A percentile compares a stretch with the other conserved stretches of the same genome.
Conservation (phyloP, 2,797 vertebrate genomes). For the Rhynchonycteris naso region DNA sequence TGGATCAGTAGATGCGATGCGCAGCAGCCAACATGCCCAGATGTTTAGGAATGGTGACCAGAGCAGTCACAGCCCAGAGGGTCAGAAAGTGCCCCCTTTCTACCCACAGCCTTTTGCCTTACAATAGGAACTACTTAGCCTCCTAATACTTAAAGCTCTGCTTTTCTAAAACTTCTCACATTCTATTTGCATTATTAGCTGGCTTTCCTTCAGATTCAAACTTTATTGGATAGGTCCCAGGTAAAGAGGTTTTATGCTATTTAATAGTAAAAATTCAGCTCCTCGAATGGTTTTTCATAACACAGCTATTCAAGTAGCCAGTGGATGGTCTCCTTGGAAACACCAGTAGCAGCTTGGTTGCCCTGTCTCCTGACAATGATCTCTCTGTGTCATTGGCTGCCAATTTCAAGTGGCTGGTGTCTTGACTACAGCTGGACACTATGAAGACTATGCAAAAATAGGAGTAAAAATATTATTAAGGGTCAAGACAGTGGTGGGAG, state of each 20-base stretch:
- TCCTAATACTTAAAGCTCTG: not conserved
- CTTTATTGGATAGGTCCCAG: not conserved
- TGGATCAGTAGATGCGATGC: not conserved
- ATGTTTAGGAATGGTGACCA: not conserved
- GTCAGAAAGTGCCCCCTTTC: not conserved
- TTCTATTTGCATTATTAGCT: not conserved
- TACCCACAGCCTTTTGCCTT: not conserved
- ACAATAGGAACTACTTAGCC: not conserved
- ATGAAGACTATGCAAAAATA: not conserved
- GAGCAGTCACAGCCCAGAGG: not conserved
- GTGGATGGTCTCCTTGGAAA: slow-evolving; percentile 16
- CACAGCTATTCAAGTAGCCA: not conserved
- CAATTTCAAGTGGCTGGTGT: not conserved
- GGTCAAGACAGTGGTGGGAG: not conserved
- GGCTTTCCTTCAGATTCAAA: slow-evolving; percentile 4
- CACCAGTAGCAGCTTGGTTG: not conserved
- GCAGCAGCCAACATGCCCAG: not conserved
- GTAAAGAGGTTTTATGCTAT: slow-evolving; percentile 28
- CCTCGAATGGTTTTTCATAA: not conserved
- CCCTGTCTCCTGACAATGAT: not conserved
- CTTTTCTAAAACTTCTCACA: slow-evolving; percentile 22
- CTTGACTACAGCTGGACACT: not conserved
- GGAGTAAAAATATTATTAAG: not conserved
- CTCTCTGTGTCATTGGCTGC: not conserved
- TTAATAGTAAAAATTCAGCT: slow-evolving; percentile 30